Evolutionary conservation across 2,113 vertebrate species (phyloP).

Genomic region (Perca flavescens): DNA sequence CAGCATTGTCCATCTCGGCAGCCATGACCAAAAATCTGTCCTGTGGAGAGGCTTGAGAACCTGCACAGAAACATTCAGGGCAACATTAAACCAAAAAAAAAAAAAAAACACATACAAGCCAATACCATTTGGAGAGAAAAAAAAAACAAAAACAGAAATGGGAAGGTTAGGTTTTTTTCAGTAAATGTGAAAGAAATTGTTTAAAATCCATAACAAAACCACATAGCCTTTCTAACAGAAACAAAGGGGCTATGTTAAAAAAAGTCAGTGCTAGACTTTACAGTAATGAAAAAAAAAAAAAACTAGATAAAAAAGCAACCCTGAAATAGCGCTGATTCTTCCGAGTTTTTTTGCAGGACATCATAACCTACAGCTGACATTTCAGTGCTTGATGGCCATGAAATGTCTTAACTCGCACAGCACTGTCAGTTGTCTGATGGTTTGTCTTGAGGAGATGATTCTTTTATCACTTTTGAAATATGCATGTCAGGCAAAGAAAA

Average conservation of each 20-base stretch:
- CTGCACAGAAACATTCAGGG: constrained; percentile 71
- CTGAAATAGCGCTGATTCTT: constrained; percentile 31
- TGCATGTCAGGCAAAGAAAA: constrained; percentile 63
- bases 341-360: constrained; percentile 35
- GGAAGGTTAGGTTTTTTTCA: neutral
- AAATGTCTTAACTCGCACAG: constrained; percentile 30
- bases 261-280: constrained; percentile 2
- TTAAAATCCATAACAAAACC: constrained; percentile 19
- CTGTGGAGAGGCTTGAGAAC: constrained; percentile 91
- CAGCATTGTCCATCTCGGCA: constrained; percentile 94
- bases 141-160: neutral
- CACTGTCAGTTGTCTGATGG: constrained; percentile 38
- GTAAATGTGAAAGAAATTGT: constrained; percentile 7
- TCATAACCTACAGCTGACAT: constrained; percentile 58
- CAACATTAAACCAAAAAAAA: neutral
- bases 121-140: neutral
- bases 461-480: constrained; percentile 78
- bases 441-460: constrained; percentile 63
- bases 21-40: constrained; percentile 98
- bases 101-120: neutral
- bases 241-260: neutral
- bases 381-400: constrained; percentile 44
- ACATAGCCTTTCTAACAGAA: neutral
- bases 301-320: constrained; percentile 3
- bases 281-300: neutral